Conservation (phyloP, 1,140 invertebrate species). For the Halesus radiatus region DNA sequence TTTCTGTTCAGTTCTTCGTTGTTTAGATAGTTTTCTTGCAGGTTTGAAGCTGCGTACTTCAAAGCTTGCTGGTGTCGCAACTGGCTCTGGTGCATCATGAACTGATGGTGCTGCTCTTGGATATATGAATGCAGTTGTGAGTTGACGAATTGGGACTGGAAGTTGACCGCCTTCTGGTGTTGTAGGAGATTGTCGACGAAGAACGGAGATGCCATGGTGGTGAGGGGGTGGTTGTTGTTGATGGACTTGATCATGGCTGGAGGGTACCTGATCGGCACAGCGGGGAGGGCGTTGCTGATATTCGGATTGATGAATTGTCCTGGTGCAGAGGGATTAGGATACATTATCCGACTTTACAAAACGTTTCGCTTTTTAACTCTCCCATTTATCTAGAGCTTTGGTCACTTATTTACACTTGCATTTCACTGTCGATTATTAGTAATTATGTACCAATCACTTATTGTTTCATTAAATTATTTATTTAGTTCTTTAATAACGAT, state of each 20-base stretch:
- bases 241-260: constrained; percentile 54
- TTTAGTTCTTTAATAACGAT: no score
- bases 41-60: constrained; percentile 40
- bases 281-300: constrained; percentile 36
- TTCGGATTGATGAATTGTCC: constrained; percentile 48
- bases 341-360: constrained; percentile 52
- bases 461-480: no score
- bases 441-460: no score
- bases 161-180: constrained; percentile 65
- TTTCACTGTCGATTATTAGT: no score
- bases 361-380: not conserved
- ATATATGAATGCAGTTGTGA: constrained; percentile 67
- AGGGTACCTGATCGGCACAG: constrained; percentile 30
- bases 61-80: constrained; percentile 62
- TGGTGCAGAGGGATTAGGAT: constrained; percentile 49
- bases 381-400: constrained; percentile 5
- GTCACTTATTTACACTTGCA: no score
- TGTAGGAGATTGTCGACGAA: constrained; percentile 68
- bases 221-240: constrained; percentile 51
- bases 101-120: constrained; percentile 59
- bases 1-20: constrained; percentile 47
- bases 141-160: constrained; percentile 69
- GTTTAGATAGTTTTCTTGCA: constrained; percentile 23
- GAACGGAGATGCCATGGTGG: constrained; percentile 66
- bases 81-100: constrained; percentile 60